Evolutionary conservation across 30 jellyfish, hydroid and myxozoan genomes (phyloP).

Genomic region (Hydractinia symbiolongicarpus): DNA sequence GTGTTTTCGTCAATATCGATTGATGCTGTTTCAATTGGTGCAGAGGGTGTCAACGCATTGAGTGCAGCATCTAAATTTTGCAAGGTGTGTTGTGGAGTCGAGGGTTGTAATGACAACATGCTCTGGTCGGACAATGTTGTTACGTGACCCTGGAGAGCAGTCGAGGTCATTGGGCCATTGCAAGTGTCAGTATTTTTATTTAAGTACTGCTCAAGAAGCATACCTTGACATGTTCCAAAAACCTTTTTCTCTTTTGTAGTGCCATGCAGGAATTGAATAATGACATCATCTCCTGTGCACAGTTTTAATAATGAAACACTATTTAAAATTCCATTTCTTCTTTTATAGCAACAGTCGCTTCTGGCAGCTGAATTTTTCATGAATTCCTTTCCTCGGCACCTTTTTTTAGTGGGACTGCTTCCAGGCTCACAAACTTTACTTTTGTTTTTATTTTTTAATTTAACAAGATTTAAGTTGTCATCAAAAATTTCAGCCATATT

Average conservation of each 20-base stretch:
- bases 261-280: background rate
- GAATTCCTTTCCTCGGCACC: background rate
- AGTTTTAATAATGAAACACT: background rate
- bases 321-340: background rate
- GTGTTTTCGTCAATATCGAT: constrained; percentile 3
- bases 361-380: background rate
- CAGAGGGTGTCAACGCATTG: background rate
- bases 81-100: too few relatives aligned
- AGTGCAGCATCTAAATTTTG: background rate
- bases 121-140: too few relatives aligned
- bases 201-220: background rate
- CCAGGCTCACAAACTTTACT: too few relatives aligned
- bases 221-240: background rate
- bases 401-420: too few relatives aligned
- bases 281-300: background rate
- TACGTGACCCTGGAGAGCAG: too few relatives aligned
- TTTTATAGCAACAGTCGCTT: background rate
- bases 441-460: too few relatives aligned
- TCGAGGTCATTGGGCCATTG: too few relatives aligned
- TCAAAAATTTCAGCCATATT: too few relatives aligned
- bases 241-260: background rate
- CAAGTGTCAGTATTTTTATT: too few relatives aligned
- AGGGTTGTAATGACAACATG: too few relatives aligned
- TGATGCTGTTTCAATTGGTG: background rate
- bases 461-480: too few relatives aligned